phyloP scores from a whole-genome alignment of 2,797 vertebrate genomes.

The Neomorphus geoffroyi region DNA sequence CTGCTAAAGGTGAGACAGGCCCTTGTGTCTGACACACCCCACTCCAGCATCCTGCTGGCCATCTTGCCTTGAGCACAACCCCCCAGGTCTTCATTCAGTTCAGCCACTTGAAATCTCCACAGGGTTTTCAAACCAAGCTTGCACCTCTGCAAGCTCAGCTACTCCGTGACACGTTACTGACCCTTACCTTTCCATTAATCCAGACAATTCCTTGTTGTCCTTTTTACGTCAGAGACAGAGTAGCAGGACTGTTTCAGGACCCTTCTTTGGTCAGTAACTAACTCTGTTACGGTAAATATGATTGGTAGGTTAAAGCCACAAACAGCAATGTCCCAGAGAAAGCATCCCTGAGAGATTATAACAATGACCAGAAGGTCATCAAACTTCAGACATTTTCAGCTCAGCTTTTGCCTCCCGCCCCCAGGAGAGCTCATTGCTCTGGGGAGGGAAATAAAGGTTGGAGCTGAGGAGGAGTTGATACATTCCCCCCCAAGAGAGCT shows the following conservation, averaged over 20 bases:
- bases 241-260: neutral
- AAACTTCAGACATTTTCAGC: neutral
- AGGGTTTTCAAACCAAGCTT: neutral
- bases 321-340: neutral
- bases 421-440: neutral
- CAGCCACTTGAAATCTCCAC: neutral
- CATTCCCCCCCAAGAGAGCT: neutral
- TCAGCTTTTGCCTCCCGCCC: neutral
- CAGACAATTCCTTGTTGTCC: neutral
- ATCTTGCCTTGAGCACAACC: accelerated
- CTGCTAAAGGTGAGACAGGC: neutral
- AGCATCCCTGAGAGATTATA: neutral
- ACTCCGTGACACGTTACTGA: no score
- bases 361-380: neutral
- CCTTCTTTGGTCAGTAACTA: neutral
- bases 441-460: neutral
- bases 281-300: neutral
- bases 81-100: neutral
- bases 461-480: neutral
- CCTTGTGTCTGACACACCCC: neutral
- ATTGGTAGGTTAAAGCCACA: neutral
- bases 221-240: neutral
- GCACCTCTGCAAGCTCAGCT: neutral
- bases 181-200: neutral
- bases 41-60: accelerated